phyloP scores from a whole-genome alignment of 2,797 vertebrate species.

The Sebastes ruberrimus region DNA sequence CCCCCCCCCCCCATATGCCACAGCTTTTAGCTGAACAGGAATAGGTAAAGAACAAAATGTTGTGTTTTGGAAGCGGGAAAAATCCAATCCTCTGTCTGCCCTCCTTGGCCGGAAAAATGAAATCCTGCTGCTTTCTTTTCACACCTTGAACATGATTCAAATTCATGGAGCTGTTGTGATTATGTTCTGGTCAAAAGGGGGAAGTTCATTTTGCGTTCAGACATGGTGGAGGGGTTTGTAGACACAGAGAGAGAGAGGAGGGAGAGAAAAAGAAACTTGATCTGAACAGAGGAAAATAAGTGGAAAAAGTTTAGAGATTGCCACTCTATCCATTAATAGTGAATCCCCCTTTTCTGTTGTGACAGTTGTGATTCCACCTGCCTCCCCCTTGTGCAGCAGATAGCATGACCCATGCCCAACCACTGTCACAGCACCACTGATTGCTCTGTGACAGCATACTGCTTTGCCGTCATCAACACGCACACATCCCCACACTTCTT shows the following conservation, averaged over 20 bases:
- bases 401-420: conserved; percentile 29
- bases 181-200: conserved; percentile 19
- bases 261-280: neutral
- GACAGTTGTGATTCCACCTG: conserved; percentile 32
- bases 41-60: neutral
- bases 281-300: neutral
- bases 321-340: conserved; percentile 43
- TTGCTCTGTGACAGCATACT: conserved; percentile 29
- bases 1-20: neutral
- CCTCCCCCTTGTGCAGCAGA: conserved; percentile 2
- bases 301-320: conserved; percentile 10
- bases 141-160: conserved; percentile 30
- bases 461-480: neutral
- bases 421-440: conserved; percentile 42
- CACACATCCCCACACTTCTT: neutral
- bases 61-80: neutral
- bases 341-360: conserved; percentile 30
- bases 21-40: neutral
- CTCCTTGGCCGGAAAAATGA: conserved; percentile 5
- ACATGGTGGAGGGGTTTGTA: neutral
- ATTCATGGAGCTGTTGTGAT: conserved; percentile 30
- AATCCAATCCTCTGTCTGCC: neutral
- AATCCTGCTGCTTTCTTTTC: conserved; percentile 3
- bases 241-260: neutral
- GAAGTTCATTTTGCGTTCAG: conserved; percentile 25